phyloP scores from a whole-genome alignment of 2,113 vertebrate species.

The Tachycineta bicolor region DNA sequence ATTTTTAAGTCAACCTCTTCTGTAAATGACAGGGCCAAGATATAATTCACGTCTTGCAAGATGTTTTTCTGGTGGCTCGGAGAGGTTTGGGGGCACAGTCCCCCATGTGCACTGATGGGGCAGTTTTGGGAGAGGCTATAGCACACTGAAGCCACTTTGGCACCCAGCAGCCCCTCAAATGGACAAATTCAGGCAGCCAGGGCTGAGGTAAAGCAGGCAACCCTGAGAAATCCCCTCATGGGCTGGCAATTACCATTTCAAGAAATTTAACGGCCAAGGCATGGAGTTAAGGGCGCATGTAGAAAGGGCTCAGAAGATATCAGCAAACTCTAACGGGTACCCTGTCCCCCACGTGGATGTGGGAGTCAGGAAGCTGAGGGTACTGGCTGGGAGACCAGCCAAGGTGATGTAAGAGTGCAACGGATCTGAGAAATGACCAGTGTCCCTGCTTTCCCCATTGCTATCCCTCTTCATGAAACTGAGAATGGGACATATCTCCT shows the following conservation, averaged over 20 bases:
- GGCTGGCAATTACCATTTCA: not conserved
- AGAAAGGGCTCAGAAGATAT: not conserved
- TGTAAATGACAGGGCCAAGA: not conserved
- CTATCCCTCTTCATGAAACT: not conserved
- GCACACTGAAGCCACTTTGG: not conserved
- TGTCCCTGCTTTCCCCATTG: not conserved
- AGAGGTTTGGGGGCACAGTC: not conserved
- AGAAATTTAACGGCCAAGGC: not conserved
- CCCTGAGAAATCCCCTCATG: fast-evolving
- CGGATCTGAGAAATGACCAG: not conserved
- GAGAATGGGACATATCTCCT: not conserved
- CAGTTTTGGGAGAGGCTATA: not conserved
- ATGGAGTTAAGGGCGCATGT: fast-evolving
- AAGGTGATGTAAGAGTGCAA: not conserved
- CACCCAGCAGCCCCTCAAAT: fast-evolving
- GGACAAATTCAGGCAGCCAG: not conserved
- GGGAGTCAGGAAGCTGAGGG: not conserved
- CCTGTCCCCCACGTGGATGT: fast-evolving
- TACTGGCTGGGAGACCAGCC: not conserved
- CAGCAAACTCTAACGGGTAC: not conserved
- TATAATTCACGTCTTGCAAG: fast-evolving
- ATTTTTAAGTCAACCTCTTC: not conserved
- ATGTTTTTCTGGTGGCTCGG: fast-evolving
- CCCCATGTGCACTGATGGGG: fast-evolving
- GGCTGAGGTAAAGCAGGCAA: fast-evolving